phyloP scores from a whole-genome alignment of 2,113 vertebrate genomes.

The Podocnemis expansa region DNA sequence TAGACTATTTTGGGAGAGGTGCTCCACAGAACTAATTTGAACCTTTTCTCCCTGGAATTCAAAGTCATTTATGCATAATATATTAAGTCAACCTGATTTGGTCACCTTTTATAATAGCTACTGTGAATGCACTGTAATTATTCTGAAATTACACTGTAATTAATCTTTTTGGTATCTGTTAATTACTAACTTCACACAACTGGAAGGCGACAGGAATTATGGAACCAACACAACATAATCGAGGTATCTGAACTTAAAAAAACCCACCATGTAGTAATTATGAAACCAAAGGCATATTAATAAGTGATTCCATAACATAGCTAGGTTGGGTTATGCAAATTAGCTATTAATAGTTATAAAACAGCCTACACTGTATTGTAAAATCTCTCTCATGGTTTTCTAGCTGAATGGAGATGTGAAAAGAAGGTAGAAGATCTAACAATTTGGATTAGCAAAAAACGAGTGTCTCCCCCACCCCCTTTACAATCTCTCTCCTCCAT shows the following conservation, averaged over 20 bases:
- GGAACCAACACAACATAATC: neutral
- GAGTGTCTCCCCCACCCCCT: neutral
- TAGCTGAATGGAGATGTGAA: slow-evolving; percentile 15
- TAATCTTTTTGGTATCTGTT: rapidly evolving
- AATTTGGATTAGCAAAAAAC: slow-evolving; percentile 30
- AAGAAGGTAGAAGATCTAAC: slow-evolving; percentile 13
- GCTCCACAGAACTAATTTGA: neutral
- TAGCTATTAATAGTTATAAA: slow-evolving; percentile 1
- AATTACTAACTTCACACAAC: neutral
- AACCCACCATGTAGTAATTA: neutral
- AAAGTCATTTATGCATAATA: neutral
- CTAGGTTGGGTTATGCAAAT: neutral
- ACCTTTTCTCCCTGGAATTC: neutral
- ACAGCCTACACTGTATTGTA: neutral
- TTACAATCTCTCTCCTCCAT: slow-evolving; percentile 31
- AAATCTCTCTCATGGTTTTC: neutral
- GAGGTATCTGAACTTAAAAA: slow-evolving; percentile 15
- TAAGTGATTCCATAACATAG: slow-evolving; percentile 8
- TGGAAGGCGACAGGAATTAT: neutral
- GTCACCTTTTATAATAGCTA: neutral
- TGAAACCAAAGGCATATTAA: slow-evolving; percentile 46
- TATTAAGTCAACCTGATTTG: neutral
- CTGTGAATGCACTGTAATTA: neutral
- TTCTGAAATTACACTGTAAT: neutral
- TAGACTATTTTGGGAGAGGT: neutral